These are phyloP conservation scores for Virgularia gustaviana DNA, from an alignment of 92 coral and sea anemone species.

Conservation along the genomic window DNA sequence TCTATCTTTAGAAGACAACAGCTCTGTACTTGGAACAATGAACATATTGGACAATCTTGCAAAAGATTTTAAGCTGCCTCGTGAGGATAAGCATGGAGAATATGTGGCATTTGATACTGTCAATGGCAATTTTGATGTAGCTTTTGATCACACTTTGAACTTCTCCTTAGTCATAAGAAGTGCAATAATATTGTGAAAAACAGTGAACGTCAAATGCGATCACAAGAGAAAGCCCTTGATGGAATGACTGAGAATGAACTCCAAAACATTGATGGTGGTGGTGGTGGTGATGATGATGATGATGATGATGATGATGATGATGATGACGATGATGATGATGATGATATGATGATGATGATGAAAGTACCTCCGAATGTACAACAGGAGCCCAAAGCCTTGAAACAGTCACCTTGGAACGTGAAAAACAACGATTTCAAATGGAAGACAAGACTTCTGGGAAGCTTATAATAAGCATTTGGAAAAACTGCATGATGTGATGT, in stretches of 20 bases:
- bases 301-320: no score
- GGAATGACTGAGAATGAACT: slow-evolving; percentile 11
- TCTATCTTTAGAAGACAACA: slow-evolving; percentile 27
- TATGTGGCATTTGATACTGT: slow-evolving; percentile 37
- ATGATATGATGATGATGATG: no score
- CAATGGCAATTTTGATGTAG: slow-evolving; percentile 16
- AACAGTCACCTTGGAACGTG: slow-evolving; percentile 31
- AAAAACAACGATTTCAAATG: slow-evolving; percentile 22
- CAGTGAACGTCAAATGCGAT: slow-evolving; percentile 20
- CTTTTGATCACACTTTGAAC: slow-evolving; percentile 23
- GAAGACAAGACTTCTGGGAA: slow-evolving; percentile 38
- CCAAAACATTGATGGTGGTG: slow-evolving; percentile 4
- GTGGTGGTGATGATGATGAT: no score
- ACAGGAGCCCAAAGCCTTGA: no score
- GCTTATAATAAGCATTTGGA: slow-evolving; percentile 1
- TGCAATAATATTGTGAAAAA: slow-evolving; percentile 17
- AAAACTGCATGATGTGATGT: neutral
- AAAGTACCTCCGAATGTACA: neutral
- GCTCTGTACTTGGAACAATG: slow-evolving; percentile 33
- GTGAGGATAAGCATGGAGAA: slow-evolving; percentile 27
- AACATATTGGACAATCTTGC: slow-evolving; percentile 30
- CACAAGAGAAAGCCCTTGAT: slow-evolving; percentile 20
- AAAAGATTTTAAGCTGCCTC: slow-evolving; percentile 5
- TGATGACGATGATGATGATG: no score
- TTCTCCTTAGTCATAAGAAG: slow-evolving; percentile 25